Evolutionary conservation across 2,113 vertebrate genomes (phyloP).

Genomic region (Pogonocichla stellata): DNA sequence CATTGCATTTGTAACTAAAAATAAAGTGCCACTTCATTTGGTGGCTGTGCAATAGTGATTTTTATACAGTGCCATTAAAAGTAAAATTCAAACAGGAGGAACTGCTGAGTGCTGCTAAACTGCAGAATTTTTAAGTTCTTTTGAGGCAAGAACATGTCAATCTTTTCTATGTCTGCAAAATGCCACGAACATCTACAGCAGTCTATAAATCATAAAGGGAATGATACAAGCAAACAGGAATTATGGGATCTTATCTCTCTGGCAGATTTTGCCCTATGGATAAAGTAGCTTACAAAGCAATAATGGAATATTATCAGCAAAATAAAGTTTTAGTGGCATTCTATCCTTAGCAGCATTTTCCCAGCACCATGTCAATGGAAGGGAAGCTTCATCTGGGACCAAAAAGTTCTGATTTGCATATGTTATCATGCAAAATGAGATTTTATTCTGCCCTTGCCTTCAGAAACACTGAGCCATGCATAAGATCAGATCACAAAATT

Average conservation of each 20-base stretch:
- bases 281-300: constrained; percentile 60
- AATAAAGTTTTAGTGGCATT: constrained; percentile 58
- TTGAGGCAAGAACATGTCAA: constrained; percentile 50
- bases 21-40: constrained; percentile 33
- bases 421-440: constrained; percentile 41
- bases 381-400: constrained; percentile 2
- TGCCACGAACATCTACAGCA: not conserved
- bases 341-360: not conserved
- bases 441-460: constrained; percentile 67
- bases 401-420: constrained; percentile 55
- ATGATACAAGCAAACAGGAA: constrained; percentile 37
- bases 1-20: not conserved
- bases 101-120: constrained; percentile 56
- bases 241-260: constrained; percentile 29
- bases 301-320: constrained; percentile 57
- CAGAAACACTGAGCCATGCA: constrained; percentile 52
- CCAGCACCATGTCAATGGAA: constrained; percentile 42
- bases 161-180: constrained; percentile 57
- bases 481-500: constrained; percentile 53
- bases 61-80: constrained; percentile 50
- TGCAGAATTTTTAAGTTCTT: constrained; percentile 29
- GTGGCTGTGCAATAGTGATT: constrained; percentile 37
- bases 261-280: constrained; percentile 50
- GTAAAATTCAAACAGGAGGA: constrained; percentile 29
- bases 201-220: constrained; percentile 32